Evolutionary conservation across 2,797 vertebrate species (phyloP).

Genomic region (Meda fulgida): DNA sequence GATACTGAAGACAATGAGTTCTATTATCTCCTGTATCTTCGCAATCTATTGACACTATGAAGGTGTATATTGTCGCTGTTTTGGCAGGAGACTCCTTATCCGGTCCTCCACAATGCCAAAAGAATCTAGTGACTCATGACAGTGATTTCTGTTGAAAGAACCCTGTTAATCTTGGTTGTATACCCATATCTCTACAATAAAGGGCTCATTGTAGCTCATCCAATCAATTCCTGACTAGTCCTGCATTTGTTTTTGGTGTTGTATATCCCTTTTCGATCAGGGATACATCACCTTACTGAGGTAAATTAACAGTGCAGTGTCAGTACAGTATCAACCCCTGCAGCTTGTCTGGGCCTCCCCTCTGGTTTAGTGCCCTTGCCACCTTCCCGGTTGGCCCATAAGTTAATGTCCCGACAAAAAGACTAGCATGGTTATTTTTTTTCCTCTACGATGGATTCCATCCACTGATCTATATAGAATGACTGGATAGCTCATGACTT

Average conservation of each 20-base stretch:
- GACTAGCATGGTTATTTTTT: too few species aligned
- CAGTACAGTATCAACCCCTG: neutral
- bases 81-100: conserved; percentile 38
- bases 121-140: conserved; percentile 45
- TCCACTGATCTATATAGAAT: too few species aligned
- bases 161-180: conserved; percentile 3
- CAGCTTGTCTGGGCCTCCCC: too few species aligned
- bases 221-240: neutral
- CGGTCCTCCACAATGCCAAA: conserved; percentile 37
- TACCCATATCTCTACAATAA: neutral
- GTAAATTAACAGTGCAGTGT: neutral
- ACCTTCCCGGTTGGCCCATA: neutral
- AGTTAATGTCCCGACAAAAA: neutral
- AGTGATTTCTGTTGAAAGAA: conserved; percentile 42
- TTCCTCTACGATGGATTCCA: too few species aligned
- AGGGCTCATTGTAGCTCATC: conserved; percentile 31
- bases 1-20: conserved; percentile 29
- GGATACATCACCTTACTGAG: neutral
- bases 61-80: conserved; percentile 17
- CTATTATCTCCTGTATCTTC: conserved; percentile 31
- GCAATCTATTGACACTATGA: conserved; percentile 14
- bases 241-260: neutral
- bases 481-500: too few species aligned
- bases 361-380: neutral
- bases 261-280: neutral